These are phyloP conservation scores for Rhinichthys osculus DNA, from an alignment of 2,797 vertebrate species.

Conservation along the genomic window DNA sequence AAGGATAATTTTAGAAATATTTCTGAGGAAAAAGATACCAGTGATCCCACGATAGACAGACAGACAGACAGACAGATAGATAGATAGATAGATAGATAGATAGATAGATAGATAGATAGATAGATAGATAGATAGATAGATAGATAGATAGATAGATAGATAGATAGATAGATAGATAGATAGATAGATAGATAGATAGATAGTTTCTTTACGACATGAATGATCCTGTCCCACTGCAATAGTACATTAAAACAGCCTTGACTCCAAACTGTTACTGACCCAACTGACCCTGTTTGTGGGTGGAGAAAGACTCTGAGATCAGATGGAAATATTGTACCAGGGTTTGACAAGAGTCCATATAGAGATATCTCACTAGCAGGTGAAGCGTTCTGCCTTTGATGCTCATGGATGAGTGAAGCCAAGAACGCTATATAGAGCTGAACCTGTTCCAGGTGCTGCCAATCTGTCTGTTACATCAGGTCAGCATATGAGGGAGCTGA, in stretches of 20 bases:
- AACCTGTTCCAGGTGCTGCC: constrained; percentile 42
- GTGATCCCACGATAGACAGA: neutral
- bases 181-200: neutral
- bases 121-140: neutral
- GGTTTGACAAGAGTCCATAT: neutral
- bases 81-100: neutral
- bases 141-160: neutral
- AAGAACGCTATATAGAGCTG: constrained; percentile 7
- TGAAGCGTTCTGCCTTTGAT: constrained; percentile 40
- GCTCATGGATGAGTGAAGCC: constrained; percentile 15
- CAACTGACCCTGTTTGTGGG: neutral
- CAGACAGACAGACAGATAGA: neutral
- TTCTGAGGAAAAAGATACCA: neutral
- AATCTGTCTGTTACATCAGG: constrained; percentile 13
- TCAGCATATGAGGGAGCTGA: constrained; percentile 32
- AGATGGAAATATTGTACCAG: constrained; percentile 4
- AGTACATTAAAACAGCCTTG: neutral
- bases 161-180: neutral
- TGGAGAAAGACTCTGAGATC: neutral
- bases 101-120: neutral
- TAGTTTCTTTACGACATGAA: neutral
- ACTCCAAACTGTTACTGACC: neutral
- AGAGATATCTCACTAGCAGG: constrained; percentile 9
- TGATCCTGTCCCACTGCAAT: neutral
- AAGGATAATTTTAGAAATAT: neutral